Percentiles rank a stretch among this genome's conserved stretches.
Evolutionary conservation across 1,140 invertebrate species (phyloP).

Genomic region (Cataglyphis hispanica): DNA sequence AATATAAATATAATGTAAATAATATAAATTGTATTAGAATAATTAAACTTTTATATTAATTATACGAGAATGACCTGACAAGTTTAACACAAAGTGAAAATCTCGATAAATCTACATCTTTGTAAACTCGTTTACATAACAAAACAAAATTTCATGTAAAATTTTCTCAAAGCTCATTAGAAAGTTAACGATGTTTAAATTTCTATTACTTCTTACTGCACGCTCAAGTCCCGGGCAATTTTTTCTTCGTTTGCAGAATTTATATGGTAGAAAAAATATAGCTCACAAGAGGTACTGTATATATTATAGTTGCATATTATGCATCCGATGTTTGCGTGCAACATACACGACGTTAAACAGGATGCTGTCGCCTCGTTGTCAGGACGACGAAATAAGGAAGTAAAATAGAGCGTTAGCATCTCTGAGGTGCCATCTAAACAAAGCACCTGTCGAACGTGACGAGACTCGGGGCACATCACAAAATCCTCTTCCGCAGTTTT

Average conservation of each 20-base stretch:
- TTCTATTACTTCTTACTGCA: slow-evolving; percentile 4
- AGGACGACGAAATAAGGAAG: slow-evolving; percentile 40
- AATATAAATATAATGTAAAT: too few species aligned
- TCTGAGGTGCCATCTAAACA: slow-evolving; percentile 19
- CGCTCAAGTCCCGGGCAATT: not conserved
- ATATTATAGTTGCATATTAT: not conserved
- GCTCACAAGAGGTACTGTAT: not conserved
- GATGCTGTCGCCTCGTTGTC: not conserved
- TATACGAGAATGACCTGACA: not conserved
- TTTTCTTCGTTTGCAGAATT: not conserved
- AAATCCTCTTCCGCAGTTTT: slow-evolving; percentile 43
- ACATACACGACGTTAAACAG: slow-evolving; percentile 10
- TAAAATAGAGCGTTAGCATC: slow-evolving; percentile 44
- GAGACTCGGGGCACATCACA: slow-evolving; percentile 18
- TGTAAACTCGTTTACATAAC: not conserved
- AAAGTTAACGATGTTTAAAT: slow-evolving; percentile 19
- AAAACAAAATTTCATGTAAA: not conserved
- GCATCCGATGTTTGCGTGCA: slow-evolving; percentile 11
- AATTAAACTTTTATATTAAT: not conserved
- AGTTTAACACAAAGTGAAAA: slow-evolving; percentile 2
- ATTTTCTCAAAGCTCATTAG: not conserved
- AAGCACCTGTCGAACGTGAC: slow-evolving; percentile 67
- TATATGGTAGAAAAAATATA: slow-evolving; percentile 8
- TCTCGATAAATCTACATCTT: not conserved
- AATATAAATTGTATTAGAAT: not conserved